Evolutionary conservation across 2,113 vertebrate genomes (phyloP), one percentile per base, ranked within the genome.

Genomic region (Notarius quadriscutis): DNA sequence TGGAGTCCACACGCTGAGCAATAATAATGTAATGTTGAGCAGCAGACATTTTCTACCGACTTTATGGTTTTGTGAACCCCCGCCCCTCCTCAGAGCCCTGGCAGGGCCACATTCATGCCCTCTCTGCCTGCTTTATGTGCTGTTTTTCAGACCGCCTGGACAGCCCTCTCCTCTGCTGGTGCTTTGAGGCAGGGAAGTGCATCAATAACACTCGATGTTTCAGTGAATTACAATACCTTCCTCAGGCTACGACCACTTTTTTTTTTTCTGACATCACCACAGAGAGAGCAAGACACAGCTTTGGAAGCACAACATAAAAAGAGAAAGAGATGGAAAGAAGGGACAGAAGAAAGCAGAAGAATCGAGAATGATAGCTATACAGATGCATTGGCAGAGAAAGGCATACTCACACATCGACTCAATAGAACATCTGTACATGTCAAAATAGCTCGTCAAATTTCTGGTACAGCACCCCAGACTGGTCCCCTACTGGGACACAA

Each of bases 201-300:
- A 91, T 91, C 88, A 91, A 91, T 91, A 89, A 88, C 89, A 77
- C 84, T 91, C 78, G 89, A 89, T 91, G 90, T 91, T 91, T 91
- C 72, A 91, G 88, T 91, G 90, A 89, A 91, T 91, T 91, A 91
- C 88, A 89, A 88, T 88, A 86, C 87, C 84, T 84, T 88, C 90
- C 90, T 62, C 84, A 51, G 90, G 90, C 90, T 86, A 89, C 25
- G 58, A 81, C 10, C 78, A 71, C 67, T 85, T 87, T 81, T 90
- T 81, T 88, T 84, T 84, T 77, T 60, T 89, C 81, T 90, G 88
- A 90, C 90, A 89, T 81, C 86, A 62, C 65, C 67, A 87, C 53
- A 27, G 67, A 86, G 25, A 57, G 74, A 84, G 69, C 14, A 17
- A 85, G 84, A 87, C 75, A 50, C 63, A 5, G 72, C 78, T 79